Percentiles rank a stretch among this genome's conserved stretches.
phyloP scores from a whole-genome alignment of 2,888 invertebrate genomes.

The Deilephila elpenor region DNA sequence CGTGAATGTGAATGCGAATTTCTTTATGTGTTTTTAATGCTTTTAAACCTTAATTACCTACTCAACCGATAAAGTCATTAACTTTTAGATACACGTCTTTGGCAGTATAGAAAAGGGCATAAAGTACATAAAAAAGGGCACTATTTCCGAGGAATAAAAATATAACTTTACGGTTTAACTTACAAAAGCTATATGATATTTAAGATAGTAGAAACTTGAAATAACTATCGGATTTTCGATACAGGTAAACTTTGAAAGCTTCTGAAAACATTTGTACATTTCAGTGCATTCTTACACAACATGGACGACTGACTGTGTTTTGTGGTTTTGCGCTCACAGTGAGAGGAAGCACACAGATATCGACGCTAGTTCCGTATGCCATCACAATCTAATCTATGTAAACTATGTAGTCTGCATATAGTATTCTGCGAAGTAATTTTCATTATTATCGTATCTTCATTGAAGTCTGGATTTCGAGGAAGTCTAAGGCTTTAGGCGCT shows the following conservation, averaged over 20 bases:
- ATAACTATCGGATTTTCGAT: not conserved
- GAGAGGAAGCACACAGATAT: not conserved
- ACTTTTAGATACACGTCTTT: no score
- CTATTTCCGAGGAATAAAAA: no score
- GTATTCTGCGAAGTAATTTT: not conserved
- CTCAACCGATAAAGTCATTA: no score
- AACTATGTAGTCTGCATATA: not conserved
- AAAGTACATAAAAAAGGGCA: no score
- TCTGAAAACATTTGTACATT: slow-evolving; percentile 1
- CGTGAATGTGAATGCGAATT: no score
- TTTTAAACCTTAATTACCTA: no score
- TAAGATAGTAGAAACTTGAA: not conserved
- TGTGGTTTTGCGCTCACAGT: not conserved
- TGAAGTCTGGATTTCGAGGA: no score
- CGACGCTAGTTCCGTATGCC: not conserved
- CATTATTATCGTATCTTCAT: no score
- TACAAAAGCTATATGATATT: not conserved
- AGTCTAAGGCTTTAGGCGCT: no score
- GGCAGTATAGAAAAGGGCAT: no score
- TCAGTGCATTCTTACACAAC: slow-evolving; percentile 2
- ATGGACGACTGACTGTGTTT: slow-evolving; percentile 6
- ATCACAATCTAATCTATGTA: not conserved
- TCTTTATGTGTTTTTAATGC: no score
- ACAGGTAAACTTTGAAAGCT: not conserved
- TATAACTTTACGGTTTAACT: no score